A percentile compares a stretch with the other conserved stretches of the same genome.
Evolutionary conservation across 2,797 vertebrate species (phyloP).

Genomic region (Eremophila alpestris): DNA sequence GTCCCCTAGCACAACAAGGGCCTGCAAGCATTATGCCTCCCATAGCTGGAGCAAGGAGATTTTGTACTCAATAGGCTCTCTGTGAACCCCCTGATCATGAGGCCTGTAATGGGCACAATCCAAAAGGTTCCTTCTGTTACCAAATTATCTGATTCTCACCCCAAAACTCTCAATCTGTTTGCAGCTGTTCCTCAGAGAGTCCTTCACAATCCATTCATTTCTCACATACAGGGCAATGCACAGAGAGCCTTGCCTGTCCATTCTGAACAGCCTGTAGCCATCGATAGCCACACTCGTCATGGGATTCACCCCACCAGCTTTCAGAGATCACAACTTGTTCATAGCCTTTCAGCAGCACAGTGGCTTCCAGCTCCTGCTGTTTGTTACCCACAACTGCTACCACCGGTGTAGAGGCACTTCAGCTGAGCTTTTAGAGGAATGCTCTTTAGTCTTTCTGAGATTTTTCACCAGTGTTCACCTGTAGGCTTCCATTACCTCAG

Average conservation of each 20-base stretch:
- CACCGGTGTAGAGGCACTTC: too few relatives aligned
- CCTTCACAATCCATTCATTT: neutral
- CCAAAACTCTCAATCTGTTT: neutral
- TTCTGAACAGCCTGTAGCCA: neutral
- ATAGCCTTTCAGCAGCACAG: neutral
- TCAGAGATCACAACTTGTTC: neutral
- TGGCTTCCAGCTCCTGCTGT: neutral
- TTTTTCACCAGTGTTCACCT: neutral
- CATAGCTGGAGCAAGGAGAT: neutral
- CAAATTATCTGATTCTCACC: neutral
- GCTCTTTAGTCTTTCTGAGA: neutral
- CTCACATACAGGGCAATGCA: neutral
- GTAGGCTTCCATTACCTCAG: neutral
- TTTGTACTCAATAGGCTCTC: neutral
- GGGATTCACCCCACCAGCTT: neutral
- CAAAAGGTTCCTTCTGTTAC: neutral
- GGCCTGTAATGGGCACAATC: neutral
- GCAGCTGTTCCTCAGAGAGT: neutral
- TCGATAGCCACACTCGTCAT: fast-evolving
- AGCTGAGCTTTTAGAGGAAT: neutral
- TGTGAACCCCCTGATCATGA: neutral
- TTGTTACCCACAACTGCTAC: neutral
- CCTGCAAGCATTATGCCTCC: neutral
- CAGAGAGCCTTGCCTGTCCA: too few relatives aligned
- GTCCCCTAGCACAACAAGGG: neutral